A percentile compares a stretch with the other conserved stretches of the same genome.
Conservation (phyloP, 2,888 invertebrate genomes). For the Parapristionchus giblindavisi region DNA sequence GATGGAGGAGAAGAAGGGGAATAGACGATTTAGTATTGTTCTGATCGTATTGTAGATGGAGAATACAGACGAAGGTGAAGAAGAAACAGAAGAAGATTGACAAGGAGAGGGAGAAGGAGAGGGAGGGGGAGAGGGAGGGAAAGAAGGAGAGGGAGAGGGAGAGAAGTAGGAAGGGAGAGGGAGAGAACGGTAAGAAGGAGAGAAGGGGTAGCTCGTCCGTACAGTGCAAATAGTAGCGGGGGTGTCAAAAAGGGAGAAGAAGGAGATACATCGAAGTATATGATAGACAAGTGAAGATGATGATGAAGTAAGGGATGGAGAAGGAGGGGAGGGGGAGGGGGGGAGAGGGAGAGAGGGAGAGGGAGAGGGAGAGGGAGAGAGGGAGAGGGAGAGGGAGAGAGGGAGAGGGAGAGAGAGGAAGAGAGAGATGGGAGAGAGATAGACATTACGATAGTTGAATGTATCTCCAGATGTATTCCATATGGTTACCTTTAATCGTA, state of each 20-base stretch:
- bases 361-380: background rate
- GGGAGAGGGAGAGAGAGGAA: background rate
- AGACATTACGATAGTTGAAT: too few species aligned
- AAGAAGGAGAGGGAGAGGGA: constrained; percentile 6
- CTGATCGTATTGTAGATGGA: background rate
- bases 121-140: constrained; percentile 16
- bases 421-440: background rate
- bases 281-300: constrained; percentile 37
- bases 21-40: too few species aligned
- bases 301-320: constrained; percentile 29
- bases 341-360: constrained; percentile 26
- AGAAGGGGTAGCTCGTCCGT: background rate
- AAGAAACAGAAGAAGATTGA: constrained; percentile 11
- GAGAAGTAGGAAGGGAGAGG: constrained; percentile 6
- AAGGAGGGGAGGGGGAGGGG: constrained; percentile 24
- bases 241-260: constrained; percentile 37
- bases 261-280: constrained; percentile 20
- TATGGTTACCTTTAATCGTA: too few species aligned
- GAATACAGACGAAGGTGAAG: constrained; percentile 5
- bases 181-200: constrained; percentile 4
- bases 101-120: constrained; percentile 18
- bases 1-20: background rate
- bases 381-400: background rate
- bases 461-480: too few species aligned
- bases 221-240: background rate